Evolutionary conservation across 2,113 vertebrate genomes (phyloP).

Genomic region (Nibea coibor): DNA sequence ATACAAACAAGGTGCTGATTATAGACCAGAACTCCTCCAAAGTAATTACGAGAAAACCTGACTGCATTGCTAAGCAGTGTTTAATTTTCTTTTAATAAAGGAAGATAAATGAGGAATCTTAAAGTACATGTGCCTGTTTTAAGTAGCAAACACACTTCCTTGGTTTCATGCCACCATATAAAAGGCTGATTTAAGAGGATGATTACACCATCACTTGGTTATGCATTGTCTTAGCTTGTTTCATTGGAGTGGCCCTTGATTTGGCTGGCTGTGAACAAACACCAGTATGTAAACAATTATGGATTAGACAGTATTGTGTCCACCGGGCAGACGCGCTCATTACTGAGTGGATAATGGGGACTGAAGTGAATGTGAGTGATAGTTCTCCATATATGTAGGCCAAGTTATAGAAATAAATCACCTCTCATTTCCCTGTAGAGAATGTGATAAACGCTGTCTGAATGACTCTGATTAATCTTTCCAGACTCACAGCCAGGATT

Average conservation of each 20-base stretch:
- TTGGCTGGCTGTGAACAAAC: conserved; percentile 38
- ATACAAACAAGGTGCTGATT: neutral
- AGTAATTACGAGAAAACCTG: neutral
- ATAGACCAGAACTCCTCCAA: neutral
- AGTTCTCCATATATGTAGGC: conserved; percentile 66
- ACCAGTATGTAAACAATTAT: conserved; percentile 63
- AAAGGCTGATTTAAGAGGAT: conserved; percentile 13
- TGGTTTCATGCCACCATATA: neutral
- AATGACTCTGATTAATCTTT: conserved; percentile 65
- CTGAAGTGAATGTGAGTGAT: conserved; percentile 58
- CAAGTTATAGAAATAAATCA: conserved; percentile 74
- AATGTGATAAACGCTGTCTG: conserved; percentile 58
- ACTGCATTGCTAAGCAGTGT: neutral
- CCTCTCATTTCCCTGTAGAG: conserved; percentile 68
- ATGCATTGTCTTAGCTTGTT: conserved; percentile 31
- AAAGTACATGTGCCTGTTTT: neutral
- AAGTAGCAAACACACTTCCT: neutral
- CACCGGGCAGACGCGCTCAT: conserved; percentile 56
- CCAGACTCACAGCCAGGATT: conserved; percentile 37
- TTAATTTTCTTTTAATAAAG: neutral
- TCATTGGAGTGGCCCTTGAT: conserved; percentile 41
- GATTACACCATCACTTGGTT: conserved; percentile 20
- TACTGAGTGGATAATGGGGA: conserved; percentile 55
- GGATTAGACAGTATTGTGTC: conserved; percentile 64
- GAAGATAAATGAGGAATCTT: neutral